These are phyloP conservation scores for Istiophorus platypterus DNA, from an alignment of 2,113 vertebrate genomes.

Conservation along the genomic window DNA sequence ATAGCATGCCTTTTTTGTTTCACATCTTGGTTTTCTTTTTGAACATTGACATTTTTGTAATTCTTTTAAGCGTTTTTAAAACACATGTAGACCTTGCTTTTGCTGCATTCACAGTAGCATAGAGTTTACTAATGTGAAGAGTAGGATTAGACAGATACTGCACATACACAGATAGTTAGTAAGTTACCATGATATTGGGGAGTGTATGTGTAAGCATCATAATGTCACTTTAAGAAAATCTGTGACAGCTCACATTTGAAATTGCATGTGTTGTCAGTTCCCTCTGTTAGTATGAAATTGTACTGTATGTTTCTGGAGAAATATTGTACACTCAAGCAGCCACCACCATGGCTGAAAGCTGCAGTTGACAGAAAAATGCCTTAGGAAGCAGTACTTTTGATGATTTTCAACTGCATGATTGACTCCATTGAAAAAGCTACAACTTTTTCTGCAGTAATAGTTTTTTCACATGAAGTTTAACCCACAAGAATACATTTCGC, in stretches of 20 bases:
- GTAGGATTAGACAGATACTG: conserved; percentile 35
- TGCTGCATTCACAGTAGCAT: conserved; percentile 69
- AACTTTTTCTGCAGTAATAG: neutral
- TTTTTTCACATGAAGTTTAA: neutral
- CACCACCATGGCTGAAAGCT: conserved; percentile 3
- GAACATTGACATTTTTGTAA: conserved; percentile 33
- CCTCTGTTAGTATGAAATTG: neutral
- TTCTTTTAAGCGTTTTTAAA: conserved; percentile 55
- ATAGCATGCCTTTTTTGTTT: conserved; percentile 76
- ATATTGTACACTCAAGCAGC: neutral
- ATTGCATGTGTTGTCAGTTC: neutral
- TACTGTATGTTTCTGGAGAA: neutral
- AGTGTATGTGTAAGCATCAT: conserved; percentile 15
- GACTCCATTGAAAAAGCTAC: conserved; percentile 5
- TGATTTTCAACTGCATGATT: conserved; percentile 11
- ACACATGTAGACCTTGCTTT: conserved; percentile 53
- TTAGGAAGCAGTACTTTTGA: neutral
- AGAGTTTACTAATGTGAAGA: conserved; percentile 49
- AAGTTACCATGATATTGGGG: neutral
- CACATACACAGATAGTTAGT: conserved; percentile 30
- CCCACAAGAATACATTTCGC: neutral
- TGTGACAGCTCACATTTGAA: conserved; percentile 8
- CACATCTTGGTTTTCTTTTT: conserved; percentile 55
- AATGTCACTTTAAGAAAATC: conserved; percentile 23
- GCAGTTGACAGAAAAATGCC: neutral